Percentiles rank a stretch among this genome's conserved stretches.
These are phyloP conservation scores for Macroglossus sobrinus DNA, from an alignment of 2,113 vertebrate genomes.

Conservation along the genomic window DNA sequence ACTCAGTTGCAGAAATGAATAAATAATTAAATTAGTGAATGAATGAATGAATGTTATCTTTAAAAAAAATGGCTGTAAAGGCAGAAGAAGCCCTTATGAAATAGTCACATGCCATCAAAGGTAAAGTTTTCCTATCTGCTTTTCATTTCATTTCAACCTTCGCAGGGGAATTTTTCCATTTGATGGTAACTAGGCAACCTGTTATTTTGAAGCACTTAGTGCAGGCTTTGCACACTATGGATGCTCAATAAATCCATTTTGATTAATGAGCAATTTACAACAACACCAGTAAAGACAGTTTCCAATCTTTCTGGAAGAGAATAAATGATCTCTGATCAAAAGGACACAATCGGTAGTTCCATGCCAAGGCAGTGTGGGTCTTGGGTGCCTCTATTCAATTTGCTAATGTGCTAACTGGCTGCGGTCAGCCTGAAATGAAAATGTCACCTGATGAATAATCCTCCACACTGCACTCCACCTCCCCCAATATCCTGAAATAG, in stretches of 20 bases:
- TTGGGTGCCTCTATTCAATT: background rate
- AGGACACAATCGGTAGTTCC: background rate
- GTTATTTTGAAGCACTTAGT: slow-evolving; percentile 70
- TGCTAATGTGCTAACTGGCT: slow-evolving; percentile 35
- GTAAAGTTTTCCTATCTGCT: slow-evolving; percentile 54
- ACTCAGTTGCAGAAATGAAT: slow-evolving; percentile 26
- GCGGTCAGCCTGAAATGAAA: slow-evolving; percentile 21
- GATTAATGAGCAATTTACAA: slow-evolving; percentile 72
- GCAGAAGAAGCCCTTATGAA: slow-evolving; percentile 22
- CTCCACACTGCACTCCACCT: background rate
- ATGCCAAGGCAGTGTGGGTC: background rate
- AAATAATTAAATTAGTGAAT: slow-evolving; percentile 39
- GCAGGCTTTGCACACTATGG: slow-evolving; percentile 48
- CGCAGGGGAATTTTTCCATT: slow-evolving; percentile 59
- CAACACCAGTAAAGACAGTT: slow-evolving; percentile 39
- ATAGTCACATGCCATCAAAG: slow-evolving; percentile 49
- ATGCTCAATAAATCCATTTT: slow-evolving; percentile 69
- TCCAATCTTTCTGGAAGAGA: slow-evolving; percentile 39
- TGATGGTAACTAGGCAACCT: slow-evolving; percentile 73
- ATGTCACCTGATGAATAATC: background rate
- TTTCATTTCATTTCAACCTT: slow-evolving; percentile 66
- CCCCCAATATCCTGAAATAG: background rate
- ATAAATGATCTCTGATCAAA: slow-evolving; percentile 49
- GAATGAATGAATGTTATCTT: slow-evolving; percentile 30
- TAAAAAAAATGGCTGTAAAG: slow-evolving; percentile 35